These are phyloP conservation scores for Liparis tanakae DNA, from an alignment of 2,797 vertebrate genomes.

Conservation along the genomic window DNA sequence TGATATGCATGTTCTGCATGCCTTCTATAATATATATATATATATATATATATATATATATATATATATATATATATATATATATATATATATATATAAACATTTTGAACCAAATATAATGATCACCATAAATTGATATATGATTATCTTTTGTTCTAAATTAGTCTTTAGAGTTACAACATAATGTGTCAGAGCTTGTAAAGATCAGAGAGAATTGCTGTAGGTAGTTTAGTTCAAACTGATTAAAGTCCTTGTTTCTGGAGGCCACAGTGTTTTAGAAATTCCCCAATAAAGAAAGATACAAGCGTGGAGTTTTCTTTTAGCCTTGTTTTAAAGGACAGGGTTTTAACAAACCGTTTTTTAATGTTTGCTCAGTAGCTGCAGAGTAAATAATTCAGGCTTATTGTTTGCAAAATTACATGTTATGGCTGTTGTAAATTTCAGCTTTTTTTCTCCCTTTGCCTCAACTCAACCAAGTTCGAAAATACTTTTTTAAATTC, in stretches of 20 bases:
- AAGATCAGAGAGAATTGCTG: neutral
- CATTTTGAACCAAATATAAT: neutral
- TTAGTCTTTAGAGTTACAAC: neutral
- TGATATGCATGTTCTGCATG: neutral
- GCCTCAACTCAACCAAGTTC: neutral
- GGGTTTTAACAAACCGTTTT: constrained; percentile 32
- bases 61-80: neutral
- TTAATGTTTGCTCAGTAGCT: constrained; percentile 37
- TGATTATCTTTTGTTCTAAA: neutral
- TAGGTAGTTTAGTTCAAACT: constrained; percentile 5
- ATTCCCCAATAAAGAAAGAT: neutral
- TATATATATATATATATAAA: neutral
- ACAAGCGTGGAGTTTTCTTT: constrained; percentile 25
- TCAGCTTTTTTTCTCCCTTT: constrained; percentile 9
- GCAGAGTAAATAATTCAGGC: constrained; percentile 36
- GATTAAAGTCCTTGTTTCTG: constrained; percentile 31
- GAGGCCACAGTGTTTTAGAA: constrained; percentile 30
- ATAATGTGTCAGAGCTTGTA: neutral
- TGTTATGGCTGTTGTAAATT: constrained; percentile 31
- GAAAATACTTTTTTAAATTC: constrained; percentile 25
- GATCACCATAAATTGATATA: neutral
- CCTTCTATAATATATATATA: neutral
- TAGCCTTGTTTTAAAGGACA: constrained; percentile 19
- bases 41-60: neutral
- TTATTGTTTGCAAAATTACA: constrained; percentile 34